Conservation (phyloP, 2,797 vertebrate species). For the Nasua narica region DNA sequence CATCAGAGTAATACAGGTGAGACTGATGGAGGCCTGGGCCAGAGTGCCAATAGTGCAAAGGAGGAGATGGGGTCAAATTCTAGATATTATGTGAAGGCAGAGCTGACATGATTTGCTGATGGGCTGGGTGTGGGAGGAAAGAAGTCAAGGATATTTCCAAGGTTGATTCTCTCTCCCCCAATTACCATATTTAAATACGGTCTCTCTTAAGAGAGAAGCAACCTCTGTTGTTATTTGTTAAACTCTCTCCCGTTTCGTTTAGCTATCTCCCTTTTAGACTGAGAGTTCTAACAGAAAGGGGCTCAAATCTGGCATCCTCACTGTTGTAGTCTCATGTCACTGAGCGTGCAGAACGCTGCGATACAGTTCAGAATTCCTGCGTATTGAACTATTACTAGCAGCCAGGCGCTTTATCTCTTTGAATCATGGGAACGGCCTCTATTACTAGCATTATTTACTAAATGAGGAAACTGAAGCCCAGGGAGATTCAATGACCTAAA, state of each 20-base stretch:
- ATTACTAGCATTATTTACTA: not conserved
- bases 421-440: not conserved
- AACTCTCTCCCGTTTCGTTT: not conserved
- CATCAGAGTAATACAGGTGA: not conserved
- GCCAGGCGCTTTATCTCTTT: not conserved
- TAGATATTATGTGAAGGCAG: not conserved
- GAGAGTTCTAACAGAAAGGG: not conserved
- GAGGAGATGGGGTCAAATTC: not conserved
- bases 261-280: not conserved
- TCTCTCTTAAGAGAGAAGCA: not conserved
- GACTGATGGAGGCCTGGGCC: not conserved
- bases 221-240: not conserved
- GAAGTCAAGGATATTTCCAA: not conserved
- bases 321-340: not conserved
- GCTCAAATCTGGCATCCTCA: not conserved
- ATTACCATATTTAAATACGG: not conserved
- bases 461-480: not conserved
- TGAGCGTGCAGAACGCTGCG: not conserved
- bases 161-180: not conserved
- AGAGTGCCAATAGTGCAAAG: not conserved
- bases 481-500: not conserved
- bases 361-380: not conserved
- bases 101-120: not conserved
- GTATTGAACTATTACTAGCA: not conserved
- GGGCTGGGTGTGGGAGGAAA: not conserved